Evolutionary conservation across 2,113 vertebrate species (phyloP), one percentile per base, ranked within the genome.

Genomic region (Salvelinus alpinus): DNA sequence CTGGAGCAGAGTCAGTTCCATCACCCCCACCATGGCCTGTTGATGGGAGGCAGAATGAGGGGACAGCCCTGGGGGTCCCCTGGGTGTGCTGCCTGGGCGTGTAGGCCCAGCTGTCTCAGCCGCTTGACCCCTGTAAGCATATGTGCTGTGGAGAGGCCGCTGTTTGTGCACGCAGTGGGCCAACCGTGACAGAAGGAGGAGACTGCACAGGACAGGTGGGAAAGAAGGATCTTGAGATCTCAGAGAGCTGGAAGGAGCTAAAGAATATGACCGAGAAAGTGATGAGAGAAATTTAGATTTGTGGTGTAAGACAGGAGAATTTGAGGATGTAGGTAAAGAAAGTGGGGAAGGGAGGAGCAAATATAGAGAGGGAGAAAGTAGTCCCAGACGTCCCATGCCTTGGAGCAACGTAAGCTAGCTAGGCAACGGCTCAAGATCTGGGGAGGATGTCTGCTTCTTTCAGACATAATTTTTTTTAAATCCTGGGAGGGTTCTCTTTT

Each of bases 31-130:
- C 38, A 44, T 57, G 54, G 59, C 59, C 59, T 8, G 65, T 44
- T 44, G 60, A 12, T 65, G 47, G 65, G 65, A 38, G 59, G 29
- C 69, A 66, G 48, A 22, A 73, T 22, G 25, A 68, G 75, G 73
- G 75, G 71, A 6, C 71, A 7, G 22, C 59, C 14, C 64, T 76
- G 48, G 74, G 57, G 48, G 62, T 77, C 71, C 79, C 76, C 48
- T 31, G 64, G 25, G 73, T 72, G 76, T 72, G 22, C 51, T 14
- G 70, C 18, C n/a, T 64, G 29, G n/a, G 38, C 18, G 34, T 77
- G 70, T 80, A 70, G 51, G 64, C 69, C 77, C 79, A 80, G 75
- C 82, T 84, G 85, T 80, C 80, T 5, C 60, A 67, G 48, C 73
- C 57, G 24, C 74, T 76, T 80, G 73, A 81, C 81, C 79, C 78